Evolutionary conservation across 2,797 vertebrate species (phyloP), one percentile per base, ranked within the genome.

Genomic region (Platyrinchus mystaceus): DNA sequence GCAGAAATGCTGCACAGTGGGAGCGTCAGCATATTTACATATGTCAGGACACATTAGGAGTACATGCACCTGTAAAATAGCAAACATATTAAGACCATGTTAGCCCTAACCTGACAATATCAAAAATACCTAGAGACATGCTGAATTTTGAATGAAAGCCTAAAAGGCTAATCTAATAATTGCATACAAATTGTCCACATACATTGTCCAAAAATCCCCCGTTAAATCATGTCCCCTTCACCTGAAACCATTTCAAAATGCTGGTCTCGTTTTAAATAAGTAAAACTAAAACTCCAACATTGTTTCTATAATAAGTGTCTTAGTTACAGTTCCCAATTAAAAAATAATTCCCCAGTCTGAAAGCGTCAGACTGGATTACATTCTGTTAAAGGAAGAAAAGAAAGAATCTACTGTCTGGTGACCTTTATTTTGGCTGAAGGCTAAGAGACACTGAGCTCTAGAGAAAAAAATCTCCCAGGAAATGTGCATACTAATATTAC

Each of bases 361-460:
- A 97, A 90, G 92, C 28, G 32, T 96, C 94, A 92, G 78, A 79
- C 74, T 91, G 84, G 94, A 94, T 97, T 95, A 93, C 76, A 73
- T 80, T 92, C 46, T 94, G 70, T 93, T 96, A 87, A 84, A 90
- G 63, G 84, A 95, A 96, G 91, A 84, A 94, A 84, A 94, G 91
- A 91, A 94, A 55, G 74, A 83, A 84, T 55, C 91, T 94, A 34
- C 95, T 93, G 93, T 85, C 95, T 96, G 91, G 68, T 97, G 96
- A 98, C 97, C 96, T 97, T 97, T 97, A 81, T 97, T 98, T 97
- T 97, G 95, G 90, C 90, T 55, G 94, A 96, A 95, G 97, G 95
- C 95, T 97, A 93, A 94, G 77, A 95, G 96, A 78, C 84, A 93
- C 78, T 5, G 15, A 92, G 66, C 60, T 96, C 76, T 87, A 78